Evolutionary conservation across 2,797 vertebrate genomes (phyloP), one percentile per base, ranked within the genome.

Genomic region (Cynopterus sphinx): DNA sequence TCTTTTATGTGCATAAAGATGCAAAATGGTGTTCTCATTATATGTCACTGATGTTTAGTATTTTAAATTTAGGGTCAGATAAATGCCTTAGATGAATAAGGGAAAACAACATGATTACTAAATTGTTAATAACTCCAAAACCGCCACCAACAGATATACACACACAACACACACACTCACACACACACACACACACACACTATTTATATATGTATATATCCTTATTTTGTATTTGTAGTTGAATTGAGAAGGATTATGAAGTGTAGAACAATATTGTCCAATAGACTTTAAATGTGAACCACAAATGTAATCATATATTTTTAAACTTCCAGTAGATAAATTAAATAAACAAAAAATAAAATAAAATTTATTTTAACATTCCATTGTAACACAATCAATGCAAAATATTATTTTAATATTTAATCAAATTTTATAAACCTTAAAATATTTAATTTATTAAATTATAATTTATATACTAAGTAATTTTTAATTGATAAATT

Each of bases 351-450:
- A 73, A 70, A 39, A 94, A 55, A 7, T 73, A 78, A 53, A 11
- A 28, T 12, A 19, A 89, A 74, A 63, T 83, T 87, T 9, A 87
- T 86, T 89, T 68, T 92, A 87, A 31, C 39, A 63, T 92, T 84
- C 17, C 57, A 15, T 93, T 82, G 8, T 67, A 85, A 68, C 2
- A 81, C 0, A 59, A 67, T 39, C 31, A 67, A 57, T 90, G 8
- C 9, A 73, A 83, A 84, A 43, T 67, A 73, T 63, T 43, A 71
- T 74, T 87, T 82, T 21, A 70, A 75, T 7, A 33, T 94, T 81
- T 93, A 55, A 39, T 55, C 28, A 59, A 46, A 33, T 55, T 83
- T 73, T 73, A 77, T 81, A 51, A 70, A 82, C 12, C 53, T 28
- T 78, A 36, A 2, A 86, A 43, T 57, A 75, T 87, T 81, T 85